Evolutionary conservation across 2,797 vertebrate species (phyloP).

Genomic region (Florisuga fusca): DNA sequence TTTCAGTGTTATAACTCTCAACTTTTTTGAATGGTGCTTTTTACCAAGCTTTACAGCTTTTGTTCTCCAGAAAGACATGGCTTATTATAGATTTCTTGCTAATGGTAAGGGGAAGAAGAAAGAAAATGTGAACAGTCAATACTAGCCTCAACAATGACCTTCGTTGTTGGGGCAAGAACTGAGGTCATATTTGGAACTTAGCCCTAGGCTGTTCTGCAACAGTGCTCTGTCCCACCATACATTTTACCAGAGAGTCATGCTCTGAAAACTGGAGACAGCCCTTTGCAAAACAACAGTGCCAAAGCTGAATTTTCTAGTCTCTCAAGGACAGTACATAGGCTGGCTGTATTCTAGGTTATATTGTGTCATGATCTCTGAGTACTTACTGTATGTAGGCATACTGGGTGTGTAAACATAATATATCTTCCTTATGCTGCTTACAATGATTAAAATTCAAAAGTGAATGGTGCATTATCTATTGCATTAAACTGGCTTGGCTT

Average conservation of each 20-base stretch:
- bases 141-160: constrained; percentile 77
- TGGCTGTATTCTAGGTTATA: background rate
- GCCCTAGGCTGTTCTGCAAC: constrained; percentile 77
- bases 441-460: background rate
- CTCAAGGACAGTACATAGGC: constrained; percentile 11
- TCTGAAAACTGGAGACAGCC: constrained; percentile 64
- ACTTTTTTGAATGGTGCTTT: background rate
- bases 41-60: constrained; percentile 6
- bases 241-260: constrained; percentile 76
- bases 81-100: constrained; percentile 80
- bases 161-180: constrained; percentile 75
- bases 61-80: constrained; percentile 2
- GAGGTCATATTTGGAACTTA: constrained; percentile 83
- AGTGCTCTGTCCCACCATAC: constrained; percentile 77
- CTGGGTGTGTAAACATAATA: background rate
- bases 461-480: constrained; percentile 4
- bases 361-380: background rate
- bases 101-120: constrained; percentile 44
- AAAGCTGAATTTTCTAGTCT: constrained; percentile 46
- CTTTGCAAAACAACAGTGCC: constrained; percentile 62
- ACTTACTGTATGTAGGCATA: background rate
- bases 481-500: constrained; percentile 42
- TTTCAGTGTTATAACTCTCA: background rate
- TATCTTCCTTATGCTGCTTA: background rate
- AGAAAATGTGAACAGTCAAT: constrained; percentile 70